phyloP scores from a whole-genome alignment of 2,888 invertebrate genomes.

The Pyrocoelia pectoralis region DNA sequence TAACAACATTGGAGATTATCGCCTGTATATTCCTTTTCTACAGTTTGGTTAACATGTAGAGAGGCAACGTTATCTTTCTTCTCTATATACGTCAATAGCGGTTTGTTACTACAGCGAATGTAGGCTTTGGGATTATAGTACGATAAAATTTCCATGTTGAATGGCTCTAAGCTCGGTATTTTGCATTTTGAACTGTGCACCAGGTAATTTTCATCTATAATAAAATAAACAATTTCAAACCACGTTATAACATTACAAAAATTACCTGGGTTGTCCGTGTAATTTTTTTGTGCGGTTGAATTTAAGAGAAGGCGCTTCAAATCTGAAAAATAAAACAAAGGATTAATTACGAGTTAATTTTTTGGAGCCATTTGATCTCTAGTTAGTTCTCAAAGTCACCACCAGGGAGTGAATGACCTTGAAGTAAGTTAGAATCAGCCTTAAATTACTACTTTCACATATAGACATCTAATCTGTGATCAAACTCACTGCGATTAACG shows the following conservation, averaged over 20 bases:
- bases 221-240: neutral
- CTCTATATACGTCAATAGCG: conserved; percentile 41
- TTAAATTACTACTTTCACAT: no score
- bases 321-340: conserved; percentile 14
- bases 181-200: conserved; percentile 69
- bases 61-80: conserved; percentile 40
- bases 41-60: conserved; percentile 41
- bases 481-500: no score
- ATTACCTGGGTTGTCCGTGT: conserved; percentile 8
- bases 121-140: conserved; percentile 42
- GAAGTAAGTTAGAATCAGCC: no score
- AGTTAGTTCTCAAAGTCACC: no score
- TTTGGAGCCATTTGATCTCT: no score
- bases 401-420: no score
- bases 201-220: conserved; percentile 57
- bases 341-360: neutral
- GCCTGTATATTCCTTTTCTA: conserved; percentile 34
- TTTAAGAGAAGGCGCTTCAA: conserved; percentile 10
- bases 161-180: conserved; percentile 69
- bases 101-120: conserved; percentile 39
- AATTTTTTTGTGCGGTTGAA: neutral
- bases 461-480: no score
- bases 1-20: conserved; percentile 48
- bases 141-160: conserved; percentile 63
- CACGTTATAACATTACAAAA: neutral